Base-by-base conservation (phyloP, 53 echinoderm and acorn worm genomes). In the Patiria pectinifera region DNA sequence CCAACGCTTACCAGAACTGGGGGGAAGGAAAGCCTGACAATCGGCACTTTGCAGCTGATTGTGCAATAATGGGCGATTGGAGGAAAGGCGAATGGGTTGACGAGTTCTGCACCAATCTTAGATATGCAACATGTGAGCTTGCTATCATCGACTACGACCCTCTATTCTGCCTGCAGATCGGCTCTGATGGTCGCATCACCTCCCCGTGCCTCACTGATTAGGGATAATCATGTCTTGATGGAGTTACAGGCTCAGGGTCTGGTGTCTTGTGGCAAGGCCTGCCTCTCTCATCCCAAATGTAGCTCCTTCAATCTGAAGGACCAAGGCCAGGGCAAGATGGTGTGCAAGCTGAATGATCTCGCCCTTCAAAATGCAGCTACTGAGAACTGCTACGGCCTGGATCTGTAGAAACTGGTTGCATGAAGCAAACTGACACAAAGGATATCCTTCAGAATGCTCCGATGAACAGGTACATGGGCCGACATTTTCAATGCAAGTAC, bases 161-260 rank as follows among this genome's bases (percentile, higher is more conserved):
- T 16, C 74, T 24, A 19, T 63, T 84, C 84, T 84, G 84, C 45
- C 84, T 84, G 66, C 84, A 84, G 84, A 66, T 43, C 66, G 84
- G 84, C 45, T 62, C 62, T 4, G 43, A 61, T 63, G 84, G 63
- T 44, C 84, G 44, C 62, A 44, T 84, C 24, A 62, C 9, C 35
- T 84, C 84, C 6, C 84, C 26, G 43, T 84, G 84, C 84, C 84
- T 84, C 16, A 43, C 19, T 44, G 44, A n/a, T n/a, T n/a, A n/a
- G n/a, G n/a, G n/a, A 25, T 53, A 53, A 53, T 43, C 84, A 84
- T 23, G 62, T 63, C 18, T 23, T 66, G 84, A 45, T 11, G 16
- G 84, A 84, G 66, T 14, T 66, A 43, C 84, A 53, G 4, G 84
- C 15, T 63, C 61, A 3, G 35, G 84, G 84, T 63, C 15, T 63